Conservation (phyloP, 23 tunicate species). For the Corella eumyota region DNA sequence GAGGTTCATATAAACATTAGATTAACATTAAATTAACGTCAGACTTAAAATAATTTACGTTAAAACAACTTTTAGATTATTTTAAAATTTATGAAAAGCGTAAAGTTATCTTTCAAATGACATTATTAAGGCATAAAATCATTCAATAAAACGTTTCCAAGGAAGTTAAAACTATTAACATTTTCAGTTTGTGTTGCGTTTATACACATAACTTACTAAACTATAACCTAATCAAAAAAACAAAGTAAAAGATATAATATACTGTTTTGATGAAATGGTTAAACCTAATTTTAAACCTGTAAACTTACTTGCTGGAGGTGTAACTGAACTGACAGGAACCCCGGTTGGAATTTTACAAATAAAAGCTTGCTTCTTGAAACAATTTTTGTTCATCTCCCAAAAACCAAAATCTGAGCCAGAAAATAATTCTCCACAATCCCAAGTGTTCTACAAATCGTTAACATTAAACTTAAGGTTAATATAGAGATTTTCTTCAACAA, state of each 20-base stretch:
- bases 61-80: neutral
- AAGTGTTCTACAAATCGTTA: conserved; percentile 39
- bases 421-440: conserved; percentile 95
- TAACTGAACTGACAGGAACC: conserved; percentile 25
- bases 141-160: neutral
- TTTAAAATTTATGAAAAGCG: neutral
- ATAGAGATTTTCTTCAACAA: neutral
- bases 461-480: neutral
- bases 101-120: neutral
- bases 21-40: neutral
- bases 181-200: too few species aligned
- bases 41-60: neutral
- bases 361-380: conserved; percentile 74
- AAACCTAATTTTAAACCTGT: neutral
- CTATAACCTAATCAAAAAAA: neutral
- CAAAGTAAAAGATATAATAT: neutral
- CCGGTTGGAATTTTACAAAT: conserved; percentile 90
- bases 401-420: conserved; percentile 47
- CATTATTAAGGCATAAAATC: neutral
- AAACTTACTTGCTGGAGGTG: conserved; percentile 53
- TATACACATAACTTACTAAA: neutral
- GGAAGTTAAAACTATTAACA: too few species aligned
- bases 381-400: conserved; percentile 79
- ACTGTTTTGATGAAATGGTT: neutral
- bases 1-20: neutral